Percentiles rank a stretch among this genome's conserved stretches.
Evolutionary conservation across 1,140 invertebrate species (phyloP).

Genomic region (Propsilocerus akamusi): DNA sequence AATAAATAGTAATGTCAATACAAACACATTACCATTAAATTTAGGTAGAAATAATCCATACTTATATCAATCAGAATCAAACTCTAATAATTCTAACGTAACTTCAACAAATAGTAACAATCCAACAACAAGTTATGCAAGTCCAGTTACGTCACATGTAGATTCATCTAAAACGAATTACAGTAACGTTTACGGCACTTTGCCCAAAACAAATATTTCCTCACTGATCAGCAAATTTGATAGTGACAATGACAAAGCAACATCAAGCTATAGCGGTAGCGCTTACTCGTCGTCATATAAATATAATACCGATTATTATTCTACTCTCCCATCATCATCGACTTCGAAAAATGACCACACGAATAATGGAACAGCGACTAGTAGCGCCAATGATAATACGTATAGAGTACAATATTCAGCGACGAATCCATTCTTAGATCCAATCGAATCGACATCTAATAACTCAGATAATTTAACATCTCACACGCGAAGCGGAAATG

Average conservation of each 20-base stretch:
- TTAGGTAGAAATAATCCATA: conserved; percentile 7
- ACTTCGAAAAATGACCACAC: conserved; percentile 3
- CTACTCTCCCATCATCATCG: not conserved
- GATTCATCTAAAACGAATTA: conserved; percentile 9
- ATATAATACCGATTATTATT: not conserved
- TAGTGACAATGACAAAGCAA: conserved; percentile 11
- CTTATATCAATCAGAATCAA: conserved; percentile 8
- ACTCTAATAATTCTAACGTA: conserved; percentile 4
- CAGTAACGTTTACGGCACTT: conserved; percentile 19
- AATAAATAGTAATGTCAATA: conserved; percentile 12
- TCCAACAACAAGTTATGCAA: not conserved
- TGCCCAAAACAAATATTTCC: conserved; percentile 16
- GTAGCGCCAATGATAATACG: conserved; percentile 16
- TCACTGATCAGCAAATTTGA: conserved; percentile 12
- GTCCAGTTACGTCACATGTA: not conserved
- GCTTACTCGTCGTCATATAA: conserved; percentile 7
- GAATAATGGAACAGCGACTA: conserved; percentile 7
- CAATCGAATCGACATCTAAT: not conserved
- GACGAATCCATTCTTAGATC: conserved; percentile 20
- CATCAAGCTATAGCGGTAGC: conserved; percentile 8
- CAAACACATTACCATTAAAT: conserved; percentile 5
- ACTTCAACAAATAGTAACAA: not conserved
- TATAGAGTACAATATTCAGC: conserved; percentile 23
- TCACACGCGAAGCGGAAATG: conserved; percentile 8
- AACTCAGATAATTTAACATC: conserved; percentile 16